Conservation (phyloP, 2,888 invertebrate genomes). For the Sturmia bella region DNA sequence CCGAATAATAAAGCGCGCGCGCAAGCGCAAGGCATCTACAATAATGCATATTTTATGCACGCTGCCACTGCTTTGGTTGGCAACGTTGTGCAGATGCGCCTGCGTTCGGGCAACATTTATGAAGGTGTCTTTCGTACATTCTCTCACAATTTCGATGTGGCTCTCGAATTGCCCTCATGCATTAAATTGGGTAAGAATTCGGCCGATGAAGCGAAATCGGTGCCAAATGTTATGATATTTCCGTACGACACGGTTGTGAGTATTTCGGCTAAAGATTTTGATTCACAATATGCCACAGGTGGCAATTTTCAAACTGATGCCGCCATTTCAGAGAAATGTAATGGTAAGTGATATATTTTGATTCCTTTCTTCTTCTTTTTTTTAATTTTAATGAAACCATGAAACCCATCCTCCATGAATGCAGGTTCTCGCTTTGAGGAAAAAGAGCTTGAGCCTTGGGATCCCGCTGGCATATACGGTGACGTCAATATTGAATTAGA, state of each 20-base stretch:
- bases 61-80: slow-evolving; percentile 93
- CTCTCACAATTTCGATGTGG: slow-evolving; percentile 93
- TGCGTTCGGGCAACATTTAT: slow-evolving; percentile 91
- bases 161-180: slow-evolving; percentile 93
- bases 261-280: slow-evolving; percentile 91
- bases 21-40: slow-evolving; percentile 92
- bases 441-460: slow-evolving; percentile 95
- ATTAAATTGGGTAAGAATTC: slow-evolving; percentile 78
- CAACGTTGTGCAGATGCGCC: slow-evolving; percentile 90
- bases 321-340: slow-evolving; percentile 91
- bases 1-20: slow-evolving; percentile 81
- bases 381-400: no score
- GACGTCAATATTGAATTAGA: slow-evolving; percentile 87
- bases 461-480: slow-evolving; percentile 84
- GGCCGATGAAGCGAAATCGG: slow-evolving; percentile 78
- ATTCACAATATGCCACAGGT: slow-evolving; percentile 93
- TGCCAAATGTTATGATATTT: slow-evolving; percentile 84
- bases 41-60: slow-evolving; percentile 95
- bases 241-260: slow-evolving; percentile 92
- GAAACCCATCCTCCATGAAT: no score
- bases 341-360: slow-evolving; percentile 86
- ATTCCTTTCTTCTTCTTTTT: no score
- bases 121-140: slow-evolving; percentile 96
- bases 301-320: slow-evolving; percentile 95
- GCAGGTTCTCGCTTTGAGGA: slow-evolving; percentile 80